phyloP scores from a whole-genome alignment of 2,797 vertebrate species.

The Tapera naevia region DNA sequence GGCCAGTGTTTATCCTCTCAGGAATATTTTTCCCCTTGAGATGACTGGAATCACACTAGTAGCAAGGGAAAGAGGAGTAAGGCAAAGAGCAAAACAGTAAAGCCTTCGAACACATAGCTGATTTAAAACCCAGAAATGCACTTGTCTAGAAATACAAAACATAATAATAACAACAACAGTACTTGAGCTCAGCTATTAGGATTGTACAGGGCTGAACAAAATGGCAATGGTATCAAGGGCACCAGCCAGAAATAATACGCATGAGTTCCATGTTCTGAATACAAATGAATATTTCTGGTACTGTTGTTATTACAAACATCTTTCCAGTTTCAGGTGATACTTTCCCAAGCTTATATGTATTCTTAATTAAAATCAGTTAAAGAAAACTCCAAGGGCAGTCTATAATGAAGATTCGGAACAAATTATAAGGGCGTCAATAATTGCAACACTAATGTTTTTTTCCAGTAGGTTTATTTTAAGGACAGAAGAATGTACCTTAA shows the following conservation, averaged over 20 bases:
- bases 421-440: background rate
- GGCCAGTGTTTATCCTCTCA: background rate
- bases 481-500: background rate
- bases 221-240: background rate
- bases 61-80: background rate
- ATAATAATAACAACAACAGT: background rate
- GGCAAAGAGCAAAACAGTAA: background rate
- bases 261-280: slow-evolving; percentile 9
- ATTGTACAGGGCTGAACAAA: background rate
- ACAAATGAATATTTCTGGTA: background rate
- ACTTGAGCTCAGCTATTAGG: background rate
- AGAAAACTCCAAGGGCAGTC: slow-evolving; percentile 14
- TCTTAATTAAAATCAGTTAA: slow-evolving; percentile 39
- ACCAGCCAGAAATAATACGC: background rate
- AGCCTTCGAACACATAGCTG: background rate
- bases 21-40: background rate
- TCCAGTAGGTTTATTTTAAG: background rate
- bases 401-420: background rate
- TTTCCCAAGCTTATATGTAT: slow-evolving; percentile 10
- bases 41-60: background rate
- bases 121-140: background rate
- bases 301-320: background rate
- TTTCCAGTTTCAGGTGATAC: slow-evolving; percentile 25
- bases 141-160: background rate
- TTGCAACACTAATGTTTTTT: background rate